Base-by-base conservation (phyloP, 2,113 vertebrate species). In the Oreocharis arfaki region DNA sequence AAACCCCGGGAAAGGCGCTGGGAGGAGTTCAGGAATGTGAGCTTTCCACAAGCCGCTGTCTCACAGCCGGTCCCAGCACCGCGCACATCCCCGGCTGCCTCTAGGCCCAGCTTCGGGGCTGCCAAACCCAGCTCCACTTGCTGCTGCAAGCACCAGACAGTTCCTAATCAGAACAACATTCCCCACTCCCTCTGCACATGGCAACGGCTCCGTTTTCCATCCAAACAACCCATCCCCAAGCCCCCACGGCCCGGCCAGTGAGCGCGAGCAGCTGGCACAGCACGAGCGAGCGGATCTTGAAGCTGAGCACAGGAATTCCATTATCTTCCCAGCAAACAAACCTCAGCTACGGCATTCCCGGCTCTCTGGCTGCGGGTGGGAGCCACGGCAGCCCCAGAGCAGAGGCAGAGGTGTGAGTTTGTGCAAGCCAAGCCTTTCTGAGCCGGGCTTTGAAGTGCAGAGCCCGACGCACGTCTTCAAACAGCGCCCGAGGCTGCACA, bases 351-450 rank as follows among this genome's bases (percentile, higher is more conserved):
- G 6, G 52, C 74, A 15, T 10, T 39, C 39, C 74, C 10, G 6
- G 10, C 7, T 3, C 64, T 15, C 78, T 6, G 65, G 56, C 78
- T 84, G 84, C 0, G 42, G 39, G 76, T 64, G 32, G n/a, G 56
- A 94, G 84, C 10, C 46, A 2, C n/a, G 2, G 84, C 74, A 56
- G 69, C 61, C 13, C 8, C 2, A 7, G 50, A 39, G 28, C 22
- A 53, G 71, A 69, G 74, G 89, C 67, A 33, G 84, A 84, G 95
- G 85, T 61, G 87, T 32, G 26, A 22, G 33, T 13, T 17, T 56
- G 64, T 46, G 86, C 84, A 56, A 96, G 78, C 80, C 91, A 85
- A 97, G 96, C 91, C 42, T 47, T 93, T 89, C 71, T 79, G 90
- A 27, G 80, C 13, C 6, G 6, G 71, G 42, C 93, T 96, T 96